Base-by-base conservation (phyloP, 2,888 invertebrate genomes). In the Xestoiulus laeticollis region DNA sequence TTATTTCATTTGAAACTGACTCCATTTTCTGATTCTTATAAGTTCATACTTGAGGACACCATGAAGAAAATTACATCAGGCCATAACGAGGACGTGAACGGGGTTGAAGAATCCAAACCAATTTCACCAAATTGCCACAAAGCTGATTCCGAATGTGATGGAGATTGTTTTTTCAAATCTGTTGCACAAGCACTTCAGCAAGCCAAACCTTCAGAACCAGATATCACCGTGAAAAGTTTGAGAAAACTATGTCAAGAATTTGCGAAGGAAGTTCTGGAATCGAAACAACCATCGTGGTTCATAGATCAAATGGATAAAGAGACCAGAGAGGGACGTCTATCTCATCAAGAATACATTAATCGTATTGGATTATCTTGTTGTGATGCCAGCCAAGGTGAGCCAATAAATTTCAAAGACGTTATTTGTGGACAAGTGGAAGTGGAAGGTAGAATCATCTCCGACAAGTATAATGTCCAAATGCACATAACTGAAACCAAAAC, bases 391-490 rank as follows among this genome's bases (percentile, higher is more conserved):
- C n/a, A 68, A 10, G 68, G 68, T 22, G n/a, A n/a, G n/a, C 3
- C 38, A 16, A 26, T 85, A 12, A 43, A 30, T 0, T 33, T 3
- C 32, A 30, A 43, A 19, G 12, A 16, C 14, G 22, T 43, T 33
- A 22, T 85, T n/a, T 85, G 85, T 32, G 85, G 85, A 26, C 85
- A 43, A 38, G 22, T 43, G 16, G 33, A 85, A 16, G 38, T 85
- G 26, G 85, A 85, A 85, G 85, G 85, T 85, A 14, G 85, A 85
- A 85, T 85, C 5, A 33, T 85, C 26, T 85, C 33, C n/a, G 85
- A 85, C 5, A 85, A 38, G 16, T 85, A 85, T 43, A 16, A 33
- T 33, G 85, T 85, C 1, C 33, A 30, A 43, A 4, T 85, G 4
- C 85, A 85, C n/a, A 33, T 85, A n/a, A 85, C 38, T 33, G 85